phyloP scores from a whole-genome alignment of 2,888 invertebrate species.

The Oxyteleia sp. region DNA sequence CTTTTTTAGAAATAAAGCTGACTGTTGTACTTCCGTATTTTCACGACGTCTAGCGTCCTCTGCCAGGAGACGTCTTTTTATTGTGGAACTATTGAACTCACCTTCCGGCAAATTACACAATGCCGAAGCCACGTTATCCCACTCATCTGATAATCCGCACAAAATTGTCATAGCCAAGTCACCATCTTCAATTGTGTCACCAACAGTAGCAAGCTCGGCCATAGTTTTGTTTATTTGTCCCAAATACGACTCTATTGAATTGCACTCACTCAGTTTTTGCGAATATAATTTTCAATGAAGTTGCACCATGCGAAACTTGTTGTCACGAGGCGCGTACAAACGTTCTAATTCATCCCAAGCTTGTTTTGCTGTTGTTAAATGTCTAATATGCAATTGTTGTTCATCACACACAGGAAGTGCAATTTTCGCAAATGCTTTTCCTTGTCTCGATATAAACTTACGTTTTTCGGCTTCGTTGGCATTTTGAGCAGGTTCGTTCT shows the following conservation, averaged over 20 bases:
- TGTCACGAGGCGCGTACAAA: constrained; percentile 36
- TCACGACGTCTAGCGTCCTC: constrained; percentile 33
- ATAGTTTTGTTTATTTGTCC: constrained; percentile 37
- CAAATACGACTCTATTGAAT: constrained; percentile 31
- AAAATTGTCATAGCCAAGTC: constrained; percentile 41
- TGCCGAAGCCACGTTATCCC: constrained; percentile 29
- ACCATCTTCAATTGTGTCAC: constrained; percentile 30
- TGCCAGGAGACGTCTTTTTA: constrained; percentile 23
- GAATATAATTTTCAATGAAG: constrained; percentile 28
- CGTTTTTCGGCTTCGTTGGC: background rate
- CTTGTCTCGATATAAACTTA: constrained; percentile 3
- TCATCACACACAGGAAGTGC: constrained; percentile 32
- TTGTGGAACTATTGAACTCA: constrained; percentile 25
- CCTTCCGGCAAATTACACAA: constrained; percentile 29
- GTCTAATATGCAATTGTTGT: constrained; percentile 34
- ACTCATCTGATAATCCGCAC: constrained; percentile 37
- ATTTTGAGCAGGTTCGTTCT: constrained; percentile 40
- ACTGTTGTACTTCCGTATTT: background rate
- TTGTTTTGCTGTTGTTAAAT: constrained; percentile 9
- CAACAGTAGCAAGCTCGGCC: constrained; percentile 11
- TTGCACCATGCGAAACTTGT: constrained; percentile 43
- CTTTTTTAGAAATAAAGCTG: background rate
- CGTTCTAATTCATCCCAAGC: constrained; percentile 43
- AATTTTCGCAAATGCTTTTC: constrained; percentile 22
- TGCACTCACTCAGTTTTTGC: constrained; percentile 6